Base-by-base conservation (phyloP, 2,113 vertebrate genomes). In the Dinomys branickii region DNA sequence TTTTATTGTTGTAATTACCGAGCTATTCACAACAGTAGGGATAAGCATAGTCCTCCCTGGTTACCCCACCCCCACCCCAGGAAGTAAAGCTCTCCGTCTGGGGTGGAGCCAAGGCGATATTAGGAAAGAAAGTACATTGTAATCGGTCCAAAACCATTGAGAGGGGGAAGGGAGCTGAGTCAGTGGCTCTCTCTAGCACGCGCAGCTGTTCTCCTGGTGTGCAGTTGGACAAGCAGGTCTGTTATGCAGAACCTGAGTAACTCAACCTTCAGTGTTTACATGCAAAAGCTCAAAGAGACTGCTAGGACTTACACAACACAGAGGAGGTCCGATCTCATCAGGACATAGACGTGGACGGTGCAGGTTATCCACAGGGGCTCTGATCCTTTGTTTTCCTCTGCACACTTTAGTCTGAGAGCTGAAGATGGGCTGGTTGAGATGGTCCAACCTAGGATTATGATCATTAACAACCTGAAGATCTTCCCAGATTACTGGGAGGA, bases 1-100 rank as follows among this genome's bases (percentile, higher is more conserved):
- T 97, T 98, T 97, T 98, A 98, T 98, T 98, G 96, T 94, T 97
- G 92, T 97, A 97, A 96, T 98, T 97, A 97, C 67, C 90, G 97
- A 89, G 94, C 98, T 85, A 16, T 98, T 92, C 89, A 30, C 47
- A 97, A 93, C 90, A 97, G 93, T 87, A 94, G 24, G 86, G 97
- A 97, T 98, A 97, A 98, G 98, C 96, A 93, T 56, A 90, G 95
- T 97, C 98, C 95, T 88, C 98, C 98, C 98, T 97, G 94, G 35
- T 30, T 33, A 30, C 5, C 30, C 14, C 28, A 59, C 58, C 97
- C 96, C 61, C 3, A 0, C 13, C 24, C 38, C 92, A 20, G 14
- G 56, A 94, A 98, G 90, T 91, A 97, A 98, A 97, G 85, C 59
- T 94, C 97, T 96, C 81, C 94, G 30, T 19, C 1, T 82, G 0